Conservation (phyloP, 2,797 vertebrate species). For the Acipenser ruthenus region DNA sequence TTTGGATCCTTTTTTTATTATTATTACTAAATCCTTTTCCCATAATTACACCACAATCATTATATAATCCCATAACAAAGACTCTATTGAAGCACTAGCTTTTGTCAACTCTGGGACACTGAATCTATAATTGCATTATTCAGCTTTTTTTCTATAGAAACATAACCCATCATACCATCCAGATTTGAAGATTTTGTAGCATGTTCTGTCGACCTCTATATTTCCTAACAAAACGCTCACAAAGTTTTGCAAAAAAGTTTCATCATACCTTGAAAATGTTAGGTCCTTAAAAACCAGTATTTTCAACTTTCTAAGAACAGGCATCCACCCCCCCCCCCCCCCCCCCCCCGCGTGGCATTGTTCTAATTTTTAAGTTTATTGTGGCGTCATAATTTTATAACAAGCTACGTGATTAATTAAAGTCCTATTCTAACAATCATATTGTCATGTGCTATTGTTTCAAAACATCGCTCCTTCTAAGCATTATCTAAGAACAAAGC, state of each 20-base stretch:
- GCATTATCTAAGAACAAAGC: constrained; percentile 79
- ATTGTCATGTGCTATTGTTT: constrained; percentile 75
- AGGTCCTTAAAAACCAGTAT: constrained; percentile 51
- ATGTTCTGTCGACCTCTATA: constrained; percentile 37
- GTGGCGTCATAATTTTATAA: constrained; percentile 77
- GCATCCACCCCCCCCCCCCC: too few relatives aligned
- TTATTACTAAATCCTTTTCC: constrained; percentile 83
- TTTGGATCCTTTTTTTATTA: constrained; percentile 75
- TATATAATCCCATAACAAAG: constrained; percentile 99
- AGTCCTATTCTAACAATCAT: constrained; percentile 88
- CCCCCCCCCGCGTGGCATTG: constrained; percentile 54
- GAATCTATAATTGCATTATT: constrained; percentile 96
- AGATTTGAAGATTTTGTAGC: constrained; percentile 56
- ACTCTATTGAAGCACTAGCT: constrained; percentile 89
- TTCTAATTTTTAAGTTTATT: constrained; percentile 68
- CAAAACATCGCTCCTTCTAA: constrained; percentile 69
- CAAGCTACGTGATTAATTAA: constrained; percentile 82
- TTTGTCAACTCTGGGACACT: constrained; percentile 93
- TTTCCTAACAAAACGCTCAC: constrained; percentile 33
- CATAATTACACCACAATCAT: constrained; percentile 98
- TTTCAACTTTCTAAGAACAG: constrained; percentile 33
- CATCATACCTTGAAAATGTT: constrained; percentile 51
- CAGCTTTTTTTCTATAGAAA: constrained; percentile 69
- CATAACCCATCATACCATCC: constrained; percentile 68
- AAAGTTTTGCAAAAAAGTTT: constrained; percentile 87